Evolutionary conservation across 2,113 vertebrate species (phyloP), one percentile per base, ranked within the genome.

Genomic region (Cichladusa arquata): DNA sequence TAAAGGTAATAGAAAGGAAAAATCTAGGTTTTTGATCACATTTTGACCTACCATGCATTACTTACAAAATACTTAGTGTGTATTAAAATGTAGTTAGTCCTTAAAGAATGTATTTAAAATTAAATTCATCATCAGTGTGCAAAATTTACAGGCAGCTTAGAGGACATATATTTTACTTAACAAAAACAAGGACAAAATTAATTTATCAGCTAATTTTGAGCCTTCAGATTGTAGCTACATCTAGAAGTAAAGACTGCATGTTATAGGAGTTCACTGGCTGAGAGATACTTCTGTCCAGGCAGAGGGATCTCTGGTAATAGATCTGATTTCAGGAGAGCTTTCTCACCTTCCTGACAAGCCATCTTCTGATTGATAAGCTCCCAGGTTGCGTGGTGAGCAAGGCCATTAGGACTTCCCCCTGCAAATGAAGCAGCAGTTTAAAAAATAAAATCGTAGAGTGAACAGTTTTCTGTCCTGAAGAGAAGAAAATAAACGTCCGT

Each of bases 401-500:
- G 90, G 90, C 96, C 76, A 60, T 83, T 81, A 95, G 79, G 67
- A 94, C 72, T 95, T 96, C 85, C 90, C 90, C 71, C 40, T 67
- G 80, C 76, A 90, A 92, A 92, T 8, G 78, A 93, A 94, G 56
- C 51, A 78, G 64, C 64, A 90, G 44, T 82, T 96, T 90, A 51
- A 96, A 94, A 95, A 88, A 83, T 64, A 95, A 94, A 48, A 82
- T 88, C 82, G 90, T 33, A 81, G 15, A 51, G 60, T 94, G 96
- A 97, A 94, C 67, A 78, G 40, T 74, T 90, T 93, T 95, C 72
- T 95, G 48, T 81, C 90, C 82, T 57, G 80, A 95, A 84, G 90
- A 94, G 88, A 93, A 94, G 93, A 94, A 96, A 97, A 96, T 90
- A 97, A 95, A 91, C 60, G 90, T 92, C 86, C 0, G 56, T 96